Evolutionary conservation across 2,888 invertebrate genomes (phyloP).

Genomic region (Andrena minutula): DNA sequence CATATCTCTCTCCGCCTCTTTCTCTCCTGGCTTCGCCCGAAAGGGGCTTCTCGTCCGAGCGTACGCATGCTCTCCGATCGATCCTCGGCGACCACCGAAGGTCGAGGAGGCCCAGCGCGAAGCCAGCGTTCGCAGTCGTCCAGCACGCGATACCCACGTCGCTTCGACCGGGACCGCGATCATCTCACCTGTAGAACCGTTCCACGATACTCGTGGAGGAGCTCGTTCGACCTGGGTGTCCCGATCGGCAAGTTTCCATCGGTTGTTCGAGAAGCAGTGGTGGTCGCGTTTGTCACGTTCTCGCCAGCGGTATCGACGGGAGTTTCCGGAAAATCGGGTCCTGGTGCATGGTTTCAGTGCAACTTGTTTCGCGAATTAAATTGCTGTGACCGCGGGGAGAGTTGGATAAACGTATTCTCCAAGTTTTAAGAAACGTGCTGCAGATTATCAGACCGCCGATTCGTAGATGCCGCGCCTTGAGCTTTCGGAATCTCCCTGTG

Average conservation of each 20-base stretch:
- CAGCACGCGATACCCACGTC: conserved; percentile 6
- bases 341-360: too few species aligned
- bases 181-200: background rate
- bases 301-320: background rate
- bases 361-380: background rate
- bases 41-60: conserved; percentile 37
- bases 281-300: background rate
- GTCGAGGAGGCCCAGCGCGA: conserved; percentile 37
- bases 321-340: background rate
- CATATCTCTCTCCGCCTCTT: conserved; percentile 7
- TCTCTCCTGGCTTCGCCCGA: conserved; percentile 19
- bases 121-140: conserved; percentile 19
- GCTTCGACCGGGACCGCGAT: background rate
- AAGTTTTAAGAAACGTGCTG: too few species aligned
- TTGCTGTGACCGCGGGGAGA: background rate
- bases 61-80: conserved; percentile 33
- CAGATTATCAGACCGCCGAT: too few species aligned
- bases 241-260: conserved; percentile 19
- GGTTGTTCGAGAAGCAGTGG: background rate
- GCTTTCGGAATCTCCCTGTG: too few species aligned
- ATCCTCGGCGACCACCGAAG: conserved; percentile 43
- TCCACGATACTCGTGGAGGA: background rate
- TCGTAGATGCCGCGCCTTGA: too few species aligned
- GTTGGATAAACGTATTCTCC: too few species aligned
- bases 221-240: background rate